Evolutionary conservation across 2,113 vertebrate species (phyloP).

Genomic region (Pterocles gutturalis): DNA sequence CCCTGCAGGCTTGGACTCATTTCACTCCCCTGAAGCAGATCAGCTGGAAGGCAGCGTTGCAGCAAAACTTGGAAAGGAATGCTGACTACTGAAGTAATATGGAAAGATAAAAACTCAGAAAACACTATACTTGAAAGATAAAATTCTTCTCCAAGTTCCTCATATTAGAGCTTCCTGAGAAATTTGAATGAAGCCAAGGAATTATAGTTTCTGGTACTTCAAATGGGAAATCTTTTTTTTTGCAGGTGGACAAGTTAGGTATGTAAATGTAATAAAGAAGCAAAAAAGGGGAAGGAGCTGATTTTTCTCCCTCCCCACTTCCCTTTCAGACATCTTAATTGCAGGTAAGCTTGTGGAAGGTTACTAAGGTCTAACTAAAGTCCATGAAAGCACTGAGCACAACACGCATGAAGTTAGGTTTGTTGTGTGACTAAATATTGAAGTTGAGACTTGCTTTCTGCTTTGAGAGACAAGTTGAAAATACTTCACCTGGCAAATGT

Average conservation of each 20-base stretch:
- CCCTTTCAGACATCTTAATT: neutral
- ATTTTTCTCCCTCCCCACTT: neutral
- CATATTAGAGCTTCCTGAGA: neutral
- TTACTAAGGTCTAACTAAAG: neutral
- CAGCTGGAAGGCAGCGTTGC: neutral
- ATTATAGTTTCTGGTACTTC: neutral
- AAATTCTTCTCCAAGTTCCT: neutral
- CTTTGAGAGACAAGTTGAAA: neutral
- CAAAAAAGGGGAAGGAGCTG: neutral
- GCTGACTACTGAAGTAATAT: neutral
- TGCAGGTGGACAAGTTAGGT: neutral
- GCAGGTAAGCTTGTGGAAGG: neutral
- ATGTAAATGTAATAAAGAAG: neutral
- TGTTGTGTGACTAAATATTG: neutral
- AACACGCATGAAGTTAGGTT: neutral
- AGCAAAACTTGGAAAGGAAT: neutral
- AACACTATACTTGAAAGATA: neutral
- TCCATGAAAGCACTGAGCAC: neutral
- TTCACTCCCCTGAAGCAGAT: neutral
- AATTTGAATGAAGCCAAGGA: neutral
- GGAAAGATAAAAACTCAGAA: neutral
- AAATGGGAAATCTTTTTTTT: neutral
- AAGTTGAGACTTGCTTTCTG: neutral
- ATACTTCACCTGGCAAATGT: neutral
- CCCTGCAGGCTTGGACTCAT: neutral